Conservation (phyloP, 2,797 vertebrate species). For the Chromobotia macracanthus region DNA sequence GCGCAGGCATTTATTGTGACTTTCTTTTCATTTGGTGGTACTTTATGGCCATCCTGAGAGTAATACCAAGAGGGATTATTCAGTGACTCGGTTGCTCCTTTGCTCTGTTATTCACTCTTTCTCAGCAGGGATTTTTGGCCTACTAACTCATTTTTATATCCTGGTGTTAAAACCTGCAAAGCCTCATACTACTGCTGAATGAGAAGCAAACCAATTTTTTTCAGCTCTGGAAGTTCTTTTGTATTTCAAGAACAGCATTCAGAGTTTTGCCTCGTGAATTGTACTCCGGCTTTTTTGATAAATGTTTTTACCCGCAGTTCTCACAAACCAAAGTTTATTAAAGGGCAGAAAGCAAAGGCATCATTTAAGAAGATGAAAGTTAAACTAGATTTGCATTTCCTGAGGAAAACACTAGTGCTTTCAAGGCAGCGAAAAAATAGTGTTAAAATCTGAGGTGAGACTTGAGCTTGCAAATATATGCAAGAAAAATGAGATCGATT, state of each 20-base stretch:
- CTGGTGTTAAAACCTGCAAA: conserved; percentile 48
- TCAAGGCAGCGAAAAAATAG: neutral
- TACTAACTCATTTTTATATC: conserved; percentile 54
- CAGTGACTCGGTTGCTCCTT: conserved; percentile 41
- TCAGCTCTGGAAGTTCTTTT: neutral
- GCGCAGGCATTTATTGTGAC: conserved; percentile 50
- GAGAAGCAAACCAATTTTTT: conserved; percentile 18
- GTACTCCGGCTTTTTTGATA: conserved; percentile 45
- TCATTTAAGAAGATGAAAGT: neutral
- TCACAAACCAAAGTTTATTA: neutral
- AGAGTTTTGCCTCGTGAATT: conserved; percentile 65
- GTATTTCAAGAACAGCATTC: conserved; percentile 51
- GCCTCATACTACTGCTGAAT: conserved; percentile 21
- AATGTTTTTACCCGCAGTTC: neutral
- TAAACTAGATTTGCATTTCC: neutral
- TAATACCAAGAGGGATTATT: conserved; percentile 49
- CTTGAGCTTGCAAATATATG: neutral
- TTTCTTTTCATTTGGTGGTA: conserved; percentile 54
- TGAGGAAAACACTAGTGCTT: neutral
- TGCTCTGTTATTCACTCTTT: conserved; percentile 23
- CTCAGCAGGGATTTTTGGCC: conserved; percentile 43
- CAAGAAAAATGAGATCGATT: neutral
- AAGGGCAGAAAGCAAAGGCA: neutral
- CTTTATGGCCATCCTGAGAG: conserved; percentile 58
- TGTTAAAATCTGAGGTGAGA: too few relatives aligned